Evolutionary conservation across 2,113 vertebrate species (phyloP).

Genomic region (Dendrocopos noguchii): DNA sequence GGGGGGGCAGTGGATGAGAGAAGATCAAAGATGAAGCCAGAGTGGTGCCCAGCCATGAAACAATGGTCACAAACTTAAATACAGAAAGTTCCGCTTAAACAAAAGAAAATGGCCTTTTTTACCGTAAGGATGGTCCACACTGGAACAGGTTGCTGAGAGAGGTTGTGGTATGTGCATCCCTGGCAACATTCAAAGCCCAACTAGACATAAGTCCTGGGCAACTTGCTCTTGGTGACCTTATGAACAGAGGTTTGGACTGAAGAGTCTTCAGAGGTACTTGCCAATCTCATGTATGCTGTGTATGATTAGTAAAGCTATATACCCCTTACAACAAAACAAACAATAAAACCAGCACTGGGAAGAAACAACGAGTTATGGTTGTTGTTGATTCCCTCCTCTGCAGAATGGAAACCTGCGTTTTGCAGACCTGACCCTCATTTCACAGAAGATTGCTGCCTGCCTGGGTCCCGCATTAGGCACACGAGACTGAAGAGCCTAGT

Average conservation of each 20-base stretch:
- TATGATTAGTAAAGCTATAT: neutral
- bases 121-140: neutral
- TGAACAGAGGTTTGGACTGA: accelerated
- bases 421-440: neutral
- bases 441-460: neutral
- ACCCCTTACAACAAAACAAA: neutral
- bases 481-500: neutral
- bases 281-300: neutral
- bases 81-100: neutral
- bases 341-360: neutral
- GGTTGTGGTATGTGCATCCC: neutral
- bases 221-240: neutral
- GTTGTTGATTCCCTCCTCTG: neutral
- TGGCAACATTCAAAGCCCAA: neutral
- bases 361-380: neutral
- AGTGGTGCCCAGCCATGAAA: neutral
- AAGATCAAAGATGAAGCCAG: neutral
- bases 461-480: neutral
- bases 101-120: neutral
- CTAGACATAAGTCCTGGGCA: neutral
- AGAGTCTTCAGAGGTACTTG: neutral
- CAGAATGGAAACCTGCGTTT: neutral
- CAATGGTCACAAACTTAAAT: neutral
- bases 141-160: neutral
- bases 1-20: no score